These are phyloP conservation scores for Hemicrepidius hirtus DNA, from an alignment of 2,888 invertebrate species.

Conservation along the genomic window DNA sequence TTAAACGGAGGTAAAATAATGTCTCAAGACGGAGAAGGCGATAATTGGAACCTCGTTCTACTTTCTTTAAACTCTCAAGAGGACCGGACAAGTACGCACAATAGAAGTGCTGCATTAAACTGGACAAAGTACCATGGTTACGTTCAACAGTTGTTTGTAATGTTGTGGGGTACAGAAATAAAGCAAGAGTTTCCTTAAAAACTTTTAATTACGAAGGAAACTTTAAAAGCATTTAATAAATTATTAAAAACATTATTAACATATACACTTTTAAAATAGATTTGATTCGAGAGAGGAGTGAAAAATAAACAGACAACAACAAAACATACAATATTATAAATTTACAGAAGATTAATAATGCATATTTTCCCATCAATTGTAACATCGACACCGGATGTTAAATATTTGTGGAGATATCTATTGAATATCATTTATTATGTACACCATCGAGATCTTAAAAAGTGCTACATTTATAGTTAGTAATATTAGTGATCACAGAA, in stretches of 20 bases:
- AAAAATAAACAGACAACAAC: conserved; percentile 61
- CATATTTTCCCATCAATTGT: conserved; percentile 52
- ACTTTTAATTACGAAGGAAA: conserved; percentile 53
- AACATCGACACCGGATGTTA: conserved; percentile 64
- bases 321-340: conserved; percentile 55
- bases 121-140: too few species aligned
- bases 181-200: conserved; percentile 53
- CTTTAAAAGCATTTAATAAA: conserved; percentile 47
- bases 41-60: too few species aligned
- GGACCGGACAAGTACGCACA: too few species aligned
- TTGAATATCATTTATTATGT: conserved; percentile 62
- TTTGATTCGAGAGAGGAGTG: conserved; percentile 53
- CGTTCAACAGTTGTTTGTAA: too few species aligned
- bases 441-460: conserved; percentile 64
- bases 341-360: conserved; percentile 41
- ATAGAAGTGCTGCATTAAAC: too few species aligned
- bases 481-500: conserved; percentile 66
- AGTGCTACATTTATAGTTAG: conserved; percentile 63
- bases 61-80: too few species aligned
- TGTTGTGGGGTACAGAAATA: too few species aligned
- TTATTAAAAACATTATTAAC: conserved; percentile 45
- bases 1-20: too few species aligned
- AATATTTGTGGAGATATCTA: conserved; percentile 61
- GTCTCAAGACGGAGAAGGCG: too few species aligned
- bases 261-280: conserved; percentile 41